Evolutionary conservation across 37 sponge, comb jelly and placozoan species (phyloP), one percentile per base, ranked within the genome.

Genomic region (Aplysina aerophoba): DNA sequence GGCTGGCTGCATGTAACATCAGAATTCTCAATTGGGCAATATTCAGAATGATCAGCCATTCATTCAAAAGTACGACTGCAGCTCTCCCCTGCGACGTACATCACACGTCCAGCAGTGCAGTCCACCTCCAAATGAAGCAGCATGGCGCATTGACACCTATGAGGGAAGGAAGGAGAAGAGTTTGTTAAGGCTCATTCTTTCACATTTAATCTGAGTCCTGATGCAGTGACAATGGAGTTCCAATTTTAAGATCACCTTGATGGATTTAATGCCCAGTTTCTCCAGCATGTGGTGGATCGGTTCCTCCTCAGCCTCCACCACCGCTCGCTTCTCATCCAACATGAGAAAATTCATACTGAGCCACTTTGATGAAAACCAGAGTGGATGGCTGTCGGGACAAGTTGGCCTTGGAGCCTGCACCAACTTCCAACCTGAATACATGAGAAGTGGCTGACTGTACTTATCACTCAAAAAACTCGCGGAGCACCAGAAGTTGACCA

Each of bases 51-150:
- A 44, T 44, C 8, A 44, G n/a, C 50, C 3, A 13, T 13, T 62
- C 4, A 62, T 27, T 13, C 11, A 92, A 59, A 94, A 85, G 71
- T 94, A 94, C 3, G 94, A 94, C 84, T 94, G 82, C 0, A 94
- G 91, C 21, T 67, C 59, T 66, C 94, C 94, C 55, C 80, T 64
- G 28, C 94, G 82, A 0, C 88, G 81, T 25, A 94, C 73, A 82
- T 94, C 94, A 80, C 79, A 62, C 13, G 94, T 94, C 85, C 85
- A 94, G 87, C 94, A 94, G 59, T 94, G 94, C 57, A 90, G 86
- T 0, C 94, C 94, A 22, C 94, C 94, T 33, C 94, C 94, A 22
- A 91, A 55, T 0, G 88, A 87, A 59, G 88, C 85, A 41, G 94
- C 94, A 86, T 92, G 74, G 28, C 89, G 82, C 20, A 92, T 81